Base-by-base conservation (phyloP, 2,888 invertebrate genomes). In the Amiota mariae region DNA sequence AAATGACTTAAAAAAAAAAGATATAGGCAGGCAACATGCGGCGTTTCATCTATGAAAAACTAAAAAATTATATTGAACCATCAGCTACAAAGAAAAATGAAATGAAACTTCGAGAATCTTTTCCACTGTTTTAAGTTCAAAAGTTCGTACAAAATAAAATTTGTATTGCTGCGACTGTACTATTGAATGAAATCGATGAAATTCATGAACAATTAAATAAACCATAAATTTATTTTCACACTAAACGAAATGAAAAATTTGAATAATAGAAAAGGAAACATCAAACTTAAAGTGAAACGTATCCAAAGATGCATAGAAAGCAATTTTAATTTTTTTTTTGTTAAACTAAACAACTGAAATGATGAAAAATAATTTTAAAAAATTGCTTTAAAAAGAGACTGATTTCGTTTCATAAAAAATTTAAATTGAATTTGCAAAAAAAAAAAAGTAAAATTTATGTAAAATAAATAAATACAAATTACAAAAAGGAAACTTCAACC, bases 301-400 rank as follows among this genome's bases (percentile, higher is more conserved):
- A 87, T 88, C 89, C 89, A 89, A 89, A 89, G 89, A 89, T 88
- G 86, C 87, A 87, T 83, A 84, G 85, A 87, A 85, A 82, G 82
- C 82, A 81, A 81, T 81, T 78, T 77, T 75, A 73, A 75, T 8
- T 49, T 48, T 13, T 66, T 36, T 66, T 48, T 18, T 13, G 48
- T 20, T 63, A n/a, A 77, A 76, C 77, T 66, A 61, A 75, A 75
- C 72, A 76, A 76, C 73, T 64, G 63, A 64, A 75, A 76, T 6
- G 73, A 72, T 72, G 73, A 66, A 72, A 70, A 74, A 78, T 77
- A 72, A 76, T 78, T 72, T 75, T 75, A 76, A 77, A 76, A 71
- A 73, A 77, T 82, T 79, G 82, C 85, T 85, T 82, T 84, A 85
- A 82, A 81, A 81, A 85, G 88, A 89, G 89, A 89, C 89, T 89